Evolutionary conservation across 2,797 vertebrate species (phyloP).

Genomic region (Rhinichthys osculus): DNA sequence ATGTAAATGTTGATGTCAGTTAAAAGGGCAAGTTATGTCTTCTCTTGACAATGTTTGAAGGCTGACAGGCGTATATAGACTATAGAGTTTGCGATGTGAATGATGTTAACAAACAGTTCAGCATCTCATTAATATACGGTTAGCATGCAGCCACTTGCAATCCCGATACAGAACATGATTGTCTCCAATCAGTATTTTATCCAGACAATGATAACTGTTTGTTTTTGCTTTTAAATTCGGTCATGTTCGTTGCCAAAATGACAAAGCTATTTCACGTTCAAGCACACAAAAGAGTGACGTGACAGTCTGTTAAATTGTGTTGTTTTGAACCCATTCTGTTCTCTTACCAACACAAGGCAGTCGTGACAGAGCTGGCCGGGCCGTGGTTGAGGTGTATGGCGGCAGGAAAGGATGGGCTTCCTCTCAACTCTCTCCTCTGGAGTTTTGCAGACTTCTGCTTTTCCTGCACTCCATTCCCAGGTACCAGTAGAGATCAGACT

Average conservation of each 20-base stretch:
- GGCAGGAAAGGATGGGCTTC: slow-evolving; percentile 78
- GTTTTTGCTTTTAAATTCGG: background rate
- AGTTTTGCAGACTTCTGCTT: slow-evolving; percentile 82
- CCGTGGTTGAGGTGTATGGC: slow-evolving; percentile 86
- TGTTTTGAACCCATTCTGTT: background rate
- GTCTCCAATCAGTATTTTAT: no score
- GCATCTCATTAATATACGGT: background rate
- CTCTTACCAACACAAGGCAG: slow-evolving; percentile 76
- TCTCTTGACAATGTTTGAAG: no score
- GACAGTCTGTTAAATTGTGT: background rate
- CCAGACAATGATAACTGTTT: no score
- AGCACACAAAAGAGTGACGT: background rate
- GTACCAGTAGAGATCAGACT: slow-evolving; percentile 68
- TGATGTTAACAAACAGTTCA: no score
- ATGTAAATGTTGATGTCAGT: background rate
- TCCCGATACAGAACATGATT: no score
- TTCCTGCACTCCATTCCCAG: slow-evolving; percentile 87
- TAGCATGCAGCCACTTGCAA: background rate
- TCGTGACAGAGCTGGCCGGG: slow-evolving; percentile 86
- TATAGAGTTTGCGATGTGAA: no score
- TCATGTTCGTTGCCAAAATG: background rate
- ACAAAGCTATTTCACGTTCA: background rate
- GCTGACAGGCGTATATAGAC: no score
- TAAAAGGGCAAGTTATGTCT: background rate
- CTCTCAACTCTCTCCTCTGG: slow-evolving; percentile 73